Evolutionary conservation across 2,797 vertebrate genomes (phyloP).

Genomic region (Poecilia gillii): DNA sequence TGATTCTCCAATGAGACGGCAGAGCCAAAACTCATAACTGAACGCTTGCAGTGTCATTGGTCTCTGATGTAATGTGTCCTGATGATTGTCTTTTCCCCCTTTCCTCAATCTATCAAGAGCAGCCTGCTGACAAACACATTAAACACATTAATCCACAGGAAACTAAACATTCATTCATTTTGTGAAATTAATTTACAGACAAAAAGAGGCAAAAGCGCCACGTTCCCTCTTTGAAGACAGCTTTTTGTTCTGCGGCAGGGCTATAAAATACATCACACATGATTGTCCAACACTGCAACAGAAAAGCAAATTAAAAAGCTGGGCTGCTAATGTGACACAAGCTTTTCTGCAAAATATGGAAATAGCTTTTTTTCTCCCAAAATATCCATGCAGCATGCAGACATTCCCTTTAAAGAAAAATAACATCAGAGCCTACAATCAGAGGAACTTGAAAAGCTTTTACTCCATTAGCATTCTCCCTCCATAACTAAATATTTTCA

Average conservation of each 20-base stretch:
- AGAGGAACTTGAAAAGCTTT: not conserved
- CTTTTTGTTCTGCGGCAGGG: constrained; percentile 23
- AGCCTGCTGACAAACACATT: constrained; percentile 43
- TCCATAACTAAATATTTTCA: not conserved
- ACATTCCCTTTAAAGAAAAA: constrained; percentile 48
- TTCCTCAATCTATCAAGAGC: constrained; percentile 35
- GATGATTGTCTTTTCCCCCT: constrained; percentile 64
- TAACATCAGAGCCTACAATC: constrained; percentile 20
- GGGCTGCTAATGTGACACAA: constrained; percentile 2
- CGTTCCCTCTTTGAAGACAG: constrained; percentile 27
- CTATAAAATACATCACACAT: constrained; percentile 28
- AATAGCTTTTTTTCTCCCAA: constrained; percentile 1
- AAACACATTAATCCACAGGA: constrained; percentile 46
- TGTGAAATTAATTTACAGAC: constrained; percentile 52
- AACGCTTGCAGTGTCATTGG: constrained; percentile 46
- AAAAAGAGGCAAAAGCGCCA: constrained; percentile 26
- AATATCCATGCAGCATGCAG: constrained; percentile 67
- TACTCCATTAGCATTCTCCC: not conserved
- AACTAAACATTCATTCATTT: constrained; percentile 43
- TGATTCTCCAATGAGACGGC: constrained; percentile 25
- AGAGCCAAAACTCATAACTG: constrained; percentile 39
- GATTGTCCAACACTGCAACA: constrained; percentile 67
- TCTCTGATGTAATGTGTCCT: constrained; percentile 43
- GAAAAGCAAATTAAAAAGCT: constrained; percentile 22
- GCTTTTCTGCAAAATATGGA: constrained; percentile 16